Conservation (phyloP, 2,113 vertebrate genomes). For the Rallus limicola region DNA sequence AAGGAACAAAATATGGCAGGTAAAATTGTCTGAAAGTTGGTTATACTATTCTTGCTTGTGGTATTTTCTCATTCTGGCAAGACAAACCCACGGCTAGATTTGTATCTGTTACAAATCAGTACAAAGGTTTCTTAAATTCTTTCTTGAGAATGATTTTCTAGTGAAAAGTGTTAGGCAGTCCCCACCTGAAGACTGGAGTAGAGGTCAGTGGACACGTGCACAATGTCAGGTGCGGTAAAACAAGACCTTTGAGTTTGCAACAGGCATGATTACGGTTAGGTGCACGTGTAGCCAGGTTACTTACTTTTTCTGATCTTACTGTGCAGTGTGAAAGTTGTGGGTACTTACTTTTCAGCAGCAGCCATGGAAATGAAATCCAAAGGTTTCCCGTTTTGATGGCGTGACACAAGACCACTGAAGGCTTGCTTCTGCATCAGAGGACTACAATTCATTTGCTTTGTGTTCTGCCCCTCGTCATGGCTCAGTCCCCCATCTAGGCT, state of each 20-base stretch:
- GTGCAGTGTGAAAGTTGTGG: neutral
- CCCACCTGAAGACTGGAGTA: neutral
- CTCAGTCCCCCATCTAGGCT: neutral
- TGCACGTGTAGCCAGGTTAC: neutral
- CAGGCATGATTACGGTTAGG: neutral
- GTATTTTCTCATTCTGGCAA: neutral
- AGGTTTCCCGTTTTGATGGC: neutral
- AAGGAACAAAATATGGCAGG: fast-evolving
- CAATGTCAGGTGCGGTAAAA: neutral
- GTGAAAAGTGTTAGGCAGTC: neutral
- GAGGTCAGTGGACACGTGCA: neutral
- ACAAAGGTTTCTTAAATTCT: neutral
- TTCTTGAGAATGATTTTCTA: neutral
- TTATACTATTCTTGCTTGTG: neutral
- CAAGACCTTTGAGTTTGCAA: neutral
- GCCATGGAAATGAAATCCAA: neutral
- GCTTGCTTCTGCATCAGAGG: neutral
- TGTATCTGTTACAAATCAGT: neutral
- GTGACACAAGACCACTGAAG: neutral
- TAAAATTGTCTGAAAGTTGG: neutral
- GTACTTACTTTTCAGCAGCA: neutral
- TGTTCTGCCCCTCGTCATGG: neutral
- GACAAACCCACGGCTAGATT: no score
- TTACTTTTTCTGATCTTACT: neutral
- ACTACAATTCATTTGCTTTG: neutral